A percentile compares a stretch with the other conserved stretches of the same genome.
These are phyloP conservation scores for Agrotis ipsilon DNA, from an alignment of 2,888 invertebrate genomes.

Conservation along the genomic window DNA sequence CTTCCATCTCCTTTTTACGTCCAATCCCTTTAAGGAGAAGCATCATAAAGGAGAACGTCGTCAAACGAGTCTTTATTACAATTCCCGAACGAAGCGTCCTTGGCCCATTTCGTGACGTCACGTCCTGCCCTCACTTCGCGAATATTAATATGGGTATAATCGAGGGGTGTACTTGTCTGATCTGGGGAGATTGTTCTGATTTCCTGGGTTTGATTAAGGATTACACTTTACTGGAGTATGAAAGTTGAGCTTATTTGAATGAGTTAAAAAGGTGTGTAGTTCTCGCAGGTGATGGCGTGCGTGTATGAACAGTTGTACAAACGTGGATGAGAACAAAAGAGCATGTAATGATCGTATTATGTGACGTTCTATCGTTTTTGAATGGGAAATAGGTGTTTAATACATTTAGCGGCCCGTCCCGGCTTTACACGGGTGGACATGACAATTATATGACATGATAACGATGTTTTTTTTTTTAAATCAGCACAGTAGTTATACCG, in stretches of 20 bases:
- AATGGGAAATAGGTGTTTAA: too few species aligned
- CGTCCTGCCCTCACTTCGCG: conserved; percentile 29
- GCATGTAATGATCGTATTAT: too few species aligned
- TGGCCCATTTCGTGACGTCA: conserved; percentile 58
- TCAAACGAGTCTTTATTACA: conserved; percentile 54
- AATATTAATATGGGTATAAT: conserved; percentile 57
- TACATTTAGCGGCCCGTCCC: too few species aligned
- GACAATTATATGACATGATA: too few species aligned
- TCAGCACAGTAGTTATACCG: too few species aligned
- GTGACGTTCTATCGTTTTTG: too few species aligned
- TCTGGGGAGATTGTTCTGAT: conserved; percentile 10
- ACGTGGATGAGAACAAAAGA: too few species aligned
- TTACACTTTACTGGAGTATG: not conserved
- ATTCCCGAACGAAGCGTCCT: conserved; percentile 39
- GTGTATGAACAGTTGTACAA: too few species aligned
- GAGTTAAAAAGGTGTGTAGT: not conserved
- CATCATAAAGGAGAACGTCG: conserved; percentile 32
- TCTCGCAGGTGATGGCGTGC: not conserved
- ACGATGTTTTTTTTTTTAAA: too few species aligned
- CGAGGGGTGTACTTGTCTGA: conserved; percentile 10
- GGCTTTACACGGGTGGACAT: too few species aligned
- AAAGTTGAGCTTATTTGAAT: not conserved
- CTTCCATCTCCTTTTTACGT: conserved; percentile 33
- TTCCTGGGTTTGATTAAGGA: conserved; percentile 1
- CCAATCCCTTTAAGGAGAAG: conserved; percentile 27